Evolutionary conservation across 2,888 invertebrate species (phyloP), one percentile per base, ranked within the genome.

Genomic region (Ctena decussata): DNA sequence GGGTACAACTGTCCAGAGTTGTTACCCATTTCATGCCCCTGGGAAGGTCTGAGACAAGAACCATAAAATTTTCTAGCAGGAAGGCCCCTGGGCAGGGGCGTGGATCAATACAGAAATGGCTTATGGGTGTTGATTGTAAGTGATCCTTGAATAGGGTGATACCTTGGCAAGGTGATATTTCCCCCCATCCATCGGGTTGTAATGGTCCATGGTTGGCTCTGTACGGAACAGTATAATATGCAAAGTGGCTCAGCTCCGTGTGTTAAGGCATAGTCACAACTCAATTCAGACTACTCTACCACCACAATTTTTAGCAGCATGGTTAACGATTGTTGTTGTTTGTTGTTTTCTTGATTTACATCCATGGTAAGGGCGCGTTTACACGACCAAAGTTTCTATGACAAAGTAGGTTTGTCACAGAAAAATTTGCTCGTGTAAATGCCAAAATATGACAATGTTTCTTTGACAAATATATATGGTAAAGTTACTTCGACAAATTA

Each of bases 281-380:
- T 35, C 65, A 65, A 65, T 65, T 65, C 65, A 65, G 65, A 65
- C 65, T 65, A 65, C 65, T 65, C 65, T 65, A 30, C 65, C 30
- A 35, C 65, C 65, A 65, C 65, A 65, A 12, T 35, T 35, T 35
- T 65, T 65, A 35, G n/a, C n/a, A n/a, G n/a, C n/a, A n/a, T n/a
- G n/a, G n/a, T n/a, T n/a, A n/a, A n/a, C n/a, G n/a, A n/a, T n/a
- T n/a, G n/a, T n/a, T n/a, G n/a, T n/a, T n/a, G n/a, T n/a, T n/a
- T n/a, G n/a, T n/a, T n/a, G n/a, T n/a, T n/a, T n/a, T n/a, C n/a
- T n/a, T n/a, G n/a, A n/a, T n/a, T n/a, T n/a, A n/a, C n/a, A n/a
- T n/a, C n/a, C n/a, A n/a, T n/a, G n/a, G n/a, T n/a, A n/a, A n/a
- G n/a, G n/a, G n/a, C n/a, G n/a, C n/a, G n/a, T n/a, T n/a, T n/a